Conservation (phyloP, 2,797 vertebrate species). For the Crocidura indochinensis region DNA sequence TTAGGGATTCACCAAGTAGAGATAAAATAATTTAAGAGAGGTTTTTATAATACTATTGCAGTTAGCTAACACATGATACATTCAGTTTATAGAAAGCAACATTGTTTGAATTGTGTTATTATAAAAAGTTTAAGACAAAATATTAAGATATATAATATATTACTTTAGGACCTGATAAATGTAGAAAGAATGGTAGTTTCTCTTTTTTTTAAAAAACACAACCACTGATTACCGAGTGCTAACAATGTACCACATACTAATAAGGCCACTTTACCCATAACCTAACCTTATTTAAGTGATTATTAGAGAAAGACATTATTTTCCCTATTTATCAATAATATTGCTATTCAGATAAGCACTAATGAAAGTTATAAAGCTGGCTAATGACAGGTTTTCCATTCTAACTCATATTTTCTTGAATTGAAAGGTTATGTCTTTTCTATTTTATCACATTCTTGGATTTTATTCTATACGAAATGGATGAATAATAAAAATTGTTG, state of each 20-base stretch:
- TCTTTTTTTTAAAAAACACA: neutral
- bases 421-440: neutral
- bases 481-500: neutral
- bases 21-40: neutral
- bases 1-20: conserved; percentile 7
- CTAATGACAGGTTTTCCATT: neutral
- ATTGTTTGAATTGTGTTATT: neutral
- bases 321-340: conserved; percentile 31
- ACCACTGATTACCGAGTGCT: neutral
- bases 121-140: neutral
- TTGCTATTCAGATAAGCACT: neutral
- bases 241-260: neutral
- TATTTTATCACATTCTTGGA: neutral
- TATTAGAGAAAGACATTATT: neutral
- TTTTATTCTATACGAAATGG: neutral
- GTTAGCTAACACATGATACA: neutral
- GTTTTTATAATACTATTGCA: neutral
- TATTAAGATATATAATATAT: neutral
- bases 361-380: neutral
- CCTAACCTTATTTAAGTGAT: neutral
- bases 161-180: neutral
- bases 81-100: too few species aligned
- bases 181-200: neutral
- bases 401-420: neutral
- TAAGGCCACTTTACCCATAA: neutral